Base-by-base conservation (phyloP, 2,888 invertebrate genomes). In the Aporophyla lueneburgensis region DNA sequence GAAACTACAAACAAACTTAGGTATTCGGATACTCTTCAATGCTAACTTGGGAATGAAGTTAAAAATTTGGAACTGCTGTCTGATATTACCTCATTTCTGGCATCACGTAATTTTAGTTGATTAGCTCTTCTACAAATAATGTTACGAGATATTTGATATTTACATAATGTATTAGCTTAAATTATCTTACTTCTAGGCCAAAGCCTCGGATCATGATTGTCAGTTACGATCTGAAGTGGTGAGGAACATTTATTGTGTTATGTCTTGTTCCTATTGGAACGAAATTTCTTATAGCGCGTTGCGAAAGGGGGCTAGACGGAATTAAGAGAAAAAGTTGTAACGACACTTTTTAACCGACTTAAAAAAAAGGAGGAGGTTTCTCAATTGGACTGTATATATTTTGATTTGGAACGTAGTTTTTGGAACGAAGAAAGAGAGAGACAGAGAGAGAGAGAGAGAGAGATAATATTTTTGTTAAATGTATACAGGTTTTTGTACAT, bases 11-110 rank as follows among this genome's bases (percentile, higher is more conserved):
- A 80, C 54, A 61, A 69, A 84, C 58, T 80, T 67, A 71, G 69
- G 54, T 54, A 40, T 74, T 78, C 40, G 46, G 51, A 76, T 74
- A 86, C 72, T 74, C 40, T n/a, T 67, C 62, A 61, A 65, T 54
- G 58, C 61, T 66, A 67, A 78, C 84, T 87, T 83, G 24, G 49
- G 6, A 71, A 84, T 61, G 43, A 80, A 80, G 46, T 69, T 71
- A 68, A 80, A 74, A 74, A 61, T 80, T 80, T 21, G 14, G 40
- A 12, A n/a, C 49, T 53, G 53, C 68, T 59, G 49, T 83, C 71
- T 83, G 76, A 59, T 79, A 73, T 65, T 66, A 74, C 65, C 43
- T 51, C n/a, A 84, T 70, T 71, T 80, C 70, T 54, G 53, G 40
- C 24, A 33, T 62, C 58, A 24, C 80, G 62, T 74, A 59, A 78